Conservation (phyloP, 2,113 vertebrate species). For the Psophia crepitans region DNA sequence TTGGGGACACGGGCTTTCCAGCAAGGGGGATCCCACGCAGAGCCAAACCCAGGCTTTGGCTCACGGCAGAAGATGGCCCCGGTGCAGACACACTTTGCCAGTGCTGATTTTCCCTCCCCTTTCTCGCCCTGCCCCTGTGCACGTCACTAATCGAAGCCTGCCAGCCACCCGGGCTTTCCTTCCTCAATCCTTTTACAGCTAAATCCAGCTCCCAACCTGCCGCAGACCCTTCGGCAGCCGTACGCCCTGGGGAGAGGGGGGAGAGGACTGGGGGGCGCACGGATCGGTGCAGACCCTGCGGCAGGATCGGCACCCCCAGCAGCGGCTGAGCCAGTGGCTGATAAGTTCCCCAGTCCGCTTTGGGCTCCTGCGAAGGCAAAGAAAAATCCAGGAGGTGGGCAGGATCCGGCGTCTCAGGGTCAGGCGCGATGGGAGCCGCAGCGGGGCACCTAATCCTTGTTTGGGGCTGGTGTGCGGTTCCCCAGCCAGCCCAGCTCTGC, state of each 20-base stretch:
- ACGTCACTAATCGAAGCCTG: background rate
- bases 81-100: background rate
- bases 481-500: fast-evolving
- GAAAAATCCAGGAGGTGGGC: background rate
- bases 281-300: fast-evolving
- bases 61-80: fast-evolving
- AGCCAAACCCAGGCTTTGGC: background rate
- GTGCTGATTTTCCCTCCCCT: background rate
- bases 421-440: fast-evolving
- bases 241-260: background rate
- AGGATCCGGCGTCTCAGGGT: background rate
- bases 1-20: background rate
- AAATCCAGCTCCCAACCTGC: background rate
- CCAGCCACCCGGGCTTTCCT: background rate
- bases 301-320: background rate
- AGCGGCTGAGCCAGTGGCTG: fast-evolving
- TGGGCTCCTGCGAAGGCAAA: background rate
- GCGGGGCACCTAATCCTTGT: background rate
- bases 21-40: background rate
- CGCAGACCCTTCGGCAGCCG: background rate
- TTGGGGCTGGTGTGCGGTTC: fast-evolving
- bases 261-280: background rate
- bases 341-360: background rate
- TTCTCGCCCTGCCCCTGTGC: background rate
- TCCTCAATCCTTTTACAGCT: background rate